phyloP scores from a whole-genome alignment of 2,113 vertebrate genomes.

The Oxyruncus cristatus region DNA sequence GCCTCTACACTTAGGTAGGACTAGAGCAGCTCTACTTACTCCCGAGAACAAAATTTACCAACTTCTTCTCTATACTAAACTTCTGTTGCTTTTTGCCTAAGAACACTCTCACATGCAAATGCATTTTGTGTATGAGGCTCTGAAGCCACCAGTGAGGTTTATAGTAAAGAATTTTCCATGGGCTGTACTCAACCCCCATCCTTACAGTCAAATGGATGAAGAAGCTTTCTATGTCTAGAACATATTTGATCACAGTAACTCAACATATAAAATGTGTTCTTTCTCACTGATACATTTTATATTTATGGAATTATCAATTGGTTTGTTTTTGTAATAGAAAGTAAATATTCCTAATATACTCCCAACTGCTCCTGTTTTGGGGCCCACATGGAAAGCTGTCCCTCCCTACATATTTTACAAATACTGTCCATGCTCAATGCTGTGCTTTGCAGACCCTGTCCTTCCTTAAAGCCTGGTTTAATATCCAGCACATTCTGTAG shows the following conservation, averaged over 20 bases:
- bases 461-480: neutral
- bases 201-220: neutral
- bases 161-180: neutral
- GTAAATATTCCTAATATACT: neutral
- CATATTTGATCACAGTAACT: neutral
- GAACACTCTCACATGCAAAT: neutral
- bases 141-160: rapidly evolving
- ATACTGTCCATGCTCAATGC: neutral
- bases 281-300: neutral
- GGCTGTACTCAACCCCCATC: neutral
- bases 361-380: neutral
- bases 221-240: neutral
- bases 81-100: neutral
- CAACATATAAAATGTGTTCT: neutral
- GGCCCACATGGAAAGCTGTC: neutral
- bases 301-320: neutral
- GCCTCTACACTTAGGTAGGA: neutral
- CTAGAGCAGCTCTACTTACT: neutral
- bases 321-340: neutral
- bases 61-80: neutral
- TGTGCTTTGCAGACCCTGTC: neutral
- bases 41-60: neutral
- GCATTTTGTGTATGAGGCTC: neutral
- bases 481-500: neutral
- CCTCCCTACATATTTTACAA: neutral